These are phyloP conservation scores for Poecilia velifera DNA, from an alignment of 2,797 vertebrate species.

Conservation along the genomic window DNA sequence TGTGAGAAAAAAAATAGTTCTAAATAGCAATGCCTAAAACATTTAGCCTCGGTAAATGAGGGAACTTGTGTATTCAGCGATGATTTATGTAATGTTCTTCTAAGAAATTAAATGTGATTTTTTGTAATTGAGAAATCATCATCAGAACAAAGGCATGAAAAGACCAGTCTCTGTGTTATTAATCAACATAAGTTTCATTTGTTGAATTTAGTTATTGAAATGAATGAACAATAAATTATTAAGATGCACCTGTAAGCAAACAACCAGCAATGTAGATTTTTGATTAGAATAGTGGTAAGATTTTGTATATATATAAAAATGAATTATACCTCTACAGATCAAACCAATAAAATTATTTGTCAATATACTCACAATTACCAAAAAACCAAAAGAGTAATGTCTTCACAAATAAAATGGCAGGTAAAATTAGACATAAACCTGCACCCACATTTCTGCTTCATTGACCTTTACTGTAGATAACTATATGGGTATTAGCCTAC, in stretches of 20 bases:
- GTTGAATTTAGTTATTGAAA: background rate
- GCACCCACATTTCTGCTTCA: slow-evolving; percentile 15
- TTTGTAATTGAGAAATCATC: background rate
- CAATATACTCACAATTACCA: background rate
- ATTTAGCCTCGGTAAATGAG: background rate
- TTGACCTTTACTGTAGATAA: slow-evolving; percentile 38
- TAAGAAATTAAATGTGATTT: background rate
- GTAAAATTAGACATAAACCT: background rate
- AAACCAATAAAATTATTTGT: background rate
- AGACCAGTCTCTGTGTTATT: background rate
- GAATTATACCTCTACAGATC: too few species aligned
- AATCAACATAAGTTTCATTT: background rate
- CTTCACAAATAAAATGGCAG: background rate
- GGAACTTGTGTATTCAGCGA: background rate
- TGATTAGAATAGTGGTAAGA: background rate
- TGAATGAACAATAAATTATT: background rate
- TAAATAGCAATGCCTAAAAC: slow-evolving; percentile 22
- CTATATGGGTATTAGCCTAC: slow-evolving; percentile 17
- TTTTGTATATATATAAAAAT: background rate
- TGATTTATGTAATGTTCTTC: background rate
- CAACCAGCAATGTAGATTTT: background rate
- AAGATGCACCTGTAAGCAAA: background rate
- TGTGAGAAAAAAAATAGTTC: slow-evolving; percentile 8
- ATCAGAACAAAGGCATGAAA: background rate
- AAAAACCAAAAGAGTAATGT: background rate